Conservation (phyloP, 2,888 invertebrate species). For the Pristionchus exspectatus region DNA sequence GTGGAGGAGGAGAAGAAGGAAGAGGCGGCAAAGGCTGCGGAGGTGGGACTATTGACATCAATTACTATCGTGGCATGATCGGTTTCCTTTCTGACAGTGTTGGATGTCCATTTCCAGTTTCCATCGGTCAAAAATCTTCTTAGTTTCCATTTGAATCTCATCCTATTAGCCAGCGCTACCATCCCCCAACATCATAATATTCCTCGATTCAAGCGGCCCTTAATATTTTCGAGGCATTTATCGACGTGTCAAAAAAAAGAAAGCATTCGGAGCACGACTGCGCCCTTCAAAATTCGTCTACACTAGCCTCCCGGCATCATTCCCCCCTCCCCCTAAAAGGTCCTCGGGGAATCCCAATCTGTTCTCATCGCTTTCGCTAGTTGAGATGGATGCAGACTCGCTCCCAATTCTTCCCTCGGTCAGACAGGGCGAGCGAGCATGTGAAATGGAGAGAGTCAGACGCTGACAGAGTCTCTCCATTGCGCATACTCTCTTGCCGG, state of each 20-base stretch:
- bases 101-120: too few species aligned
- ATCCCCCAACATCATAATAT: background rate
- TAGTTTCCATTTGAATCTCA: too few species aligned
- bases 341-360: background rate
- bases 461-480: too few species aligned
- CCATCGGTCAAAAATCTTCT: too few species aligned
- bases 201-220: background rate
- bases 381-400: background rate
- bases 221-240: too few species aligned
- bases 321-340: background rate
- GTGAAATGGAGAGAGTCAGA: background rate
- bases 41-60: background rate
- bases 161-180: too few species aligned
- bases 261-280: too few species aligned
- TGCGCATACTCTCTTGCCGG: too few species aligned
- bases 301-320: background rate
- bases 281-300: background rate
- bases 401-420: background rate
- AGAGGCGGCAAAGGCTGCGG: background rate
- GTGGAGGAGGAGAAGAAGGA: background rate
- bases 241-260: too few species aligned
- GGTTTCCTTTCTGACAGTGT: too few species aligned
- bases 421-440: background rate
- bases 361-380: background rate
- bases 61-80: too few species aligned